phyloP scores from a whole-genome alignment of 2,797 vertebrate species.

The Holocentrus rufus region DNA sequence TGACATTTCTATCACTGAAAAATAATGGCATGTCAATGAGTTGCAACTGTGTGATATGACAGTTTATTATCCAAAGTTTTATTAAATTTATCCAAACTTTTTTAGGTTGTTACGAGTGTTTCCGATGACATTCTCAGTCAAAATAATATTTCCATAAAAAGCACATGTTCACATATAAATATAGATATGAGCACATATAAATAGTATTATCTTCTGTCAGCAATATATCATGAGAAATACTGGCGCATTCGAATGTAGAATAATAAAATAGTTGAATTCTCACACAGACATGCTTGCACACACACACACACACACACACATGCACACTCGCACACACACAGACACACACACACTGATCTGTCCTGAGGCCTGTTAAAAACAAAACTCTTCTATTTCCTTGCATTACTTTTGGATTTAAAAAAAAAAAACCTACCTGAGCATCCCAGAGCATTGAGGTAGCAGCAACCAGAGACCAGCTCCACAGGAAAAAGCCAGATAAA shows the following conservation, averaged over 20 bases:
- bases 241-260: too few relatives aligned
- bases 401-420: background rate
- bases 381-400: conserved; percentile 30
- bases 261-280: too few relatives aligned
- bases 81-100: too few relatives aligned
- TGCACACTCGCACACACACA: conserved; percentile 6
- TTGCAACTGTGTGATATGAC: too few relatives aligned
- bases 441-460: conserved; percentile 17
- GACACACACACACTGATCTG: background rate
- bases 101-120: background rate
- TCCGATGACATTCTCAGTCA: background rate
- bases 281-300: too few relatives aligned
- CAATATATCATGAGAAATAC: too few relatives aligned
- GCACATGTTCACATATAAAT: background rate
- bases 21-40: too few relatives aligned
- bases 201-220: background rate
- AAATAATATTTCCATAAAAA: background rate
- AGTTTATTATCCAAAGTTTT: too few relatives aligned
- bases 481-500: conserved; percentile 56
- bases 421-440: conserved; percentile 17
- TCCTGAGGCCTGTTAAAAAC: conserved; percentile 25
- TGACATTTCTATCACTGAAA: background rate
- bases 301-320: background rate
- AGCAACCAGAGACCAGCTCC: conserved; percentile 34
- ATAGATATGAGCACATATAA: too few relatives aligned